Percentiles rank a stretch among this genome's conserved stretches.
phyloP scores from a whole-genome alignment of 2,888 invertebrate species.

The Calameuta pallipes region DNA sequence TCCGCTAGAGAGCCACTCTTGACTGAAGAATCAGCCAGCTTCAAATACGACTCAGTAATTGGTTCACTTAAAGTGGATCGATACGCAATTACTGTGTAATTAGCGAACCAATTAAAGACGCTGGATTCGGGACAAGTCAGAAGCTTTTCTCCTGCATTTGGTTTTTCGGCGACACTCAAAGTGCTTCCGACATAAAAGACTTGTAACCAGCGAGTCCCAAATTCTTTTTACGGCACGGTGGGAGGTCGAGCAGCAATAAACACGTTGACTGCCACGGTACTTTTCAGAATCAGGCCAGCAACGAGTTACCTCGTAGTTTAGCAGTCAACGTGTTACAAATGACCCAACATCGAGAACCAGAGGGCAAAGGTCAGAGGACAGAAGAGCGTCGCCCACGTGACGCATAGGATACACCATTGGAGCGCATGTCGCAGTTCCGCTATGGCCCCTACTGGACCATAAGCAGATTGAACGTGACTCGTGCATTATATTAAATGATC shows the following conservation, averaged over 20 bases:
- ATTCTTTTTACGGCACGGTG: too few species aligned
- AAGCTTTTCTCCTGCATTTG: slow-evolving; percentile 15
- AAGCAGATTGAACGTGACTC: slow-evolving; percentile 46
- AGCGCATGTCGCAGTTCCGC: slow-evolving; percentile 29
- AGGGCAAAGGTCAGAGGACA: neutral
- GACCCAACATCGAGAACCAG: neutral
- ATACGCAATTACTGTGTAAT: slow-evolving; percentile 53
- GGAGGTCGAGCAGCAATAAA: too few species aligned
- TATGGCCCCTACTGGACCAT: slow-evolving; percentile 35
- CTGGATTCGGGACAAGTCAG: slow-evolving; percentile 14
- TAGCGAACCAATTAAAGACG: slow-evolving; percentile 47
- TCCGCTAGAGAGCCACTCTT: neutral
- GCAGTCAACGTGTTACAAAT: neutral
- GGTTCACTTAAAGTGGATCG: slow-evolving; percentile 50
- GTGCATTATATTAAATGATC: slow-evolving; percentile 53
- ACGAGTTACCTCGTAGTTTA: too few species aligned
- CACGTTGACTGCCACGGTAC: too few species aligned
- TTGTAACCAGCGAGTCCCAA: too few species aligned
- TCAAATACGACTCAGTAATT: slow-evolving; percentile 36
- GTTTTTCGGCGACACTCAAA: too few species aligned
- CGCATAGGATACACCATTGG: slow-evolving; percentile 23
- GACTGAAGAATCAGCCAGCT: slow-evolving; percentile 3
- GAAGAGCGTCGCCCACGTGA: too few species aligned
- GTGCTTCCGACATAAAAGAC: too few species aligned
- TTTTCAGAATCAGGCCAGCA: too few species aligned